Evolutionary conservation across 2,797 vertebrate genomes (phyloP).

Genomic region (Fistularia commersonii): DNA sequence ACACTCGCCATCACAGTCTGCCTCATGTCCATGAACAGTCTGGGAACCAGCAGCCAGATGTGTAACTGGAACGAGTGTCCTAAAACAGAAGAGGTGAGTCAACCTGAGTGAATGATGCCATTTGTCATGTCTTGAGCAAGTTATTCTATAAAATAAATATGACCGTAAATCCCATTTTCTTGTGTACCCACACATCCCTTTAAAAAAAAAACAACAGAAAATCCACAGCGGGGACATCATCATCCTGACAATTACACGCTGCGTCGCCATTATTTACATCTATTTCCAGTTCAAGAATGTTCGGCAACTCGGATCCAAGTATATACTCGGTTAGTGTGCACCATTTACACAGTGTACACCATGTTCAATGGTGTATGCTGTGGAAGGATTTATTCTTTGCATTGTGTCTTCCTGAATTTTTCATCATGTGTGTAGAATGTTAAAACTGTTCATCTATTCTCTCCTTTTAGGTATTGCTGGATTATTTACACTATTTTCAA

Average conservation of each 20-base stretch:
- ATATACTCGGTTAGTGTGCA: slow-evolving; percentile 86
- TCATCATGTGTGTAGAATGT: background rate
- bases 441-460: background rate
- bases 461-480: slow-evolving; percentile 86
- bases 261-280: slow-evolving; percentile 95
- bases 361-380: background rate
- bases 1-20: slow-evolving; percentile 92
- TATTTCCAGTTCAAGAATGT: slow-evolving; percentile 98
- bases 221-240: slow-evolving; percentile 90
- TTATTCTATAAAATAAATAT: too few species aligned
- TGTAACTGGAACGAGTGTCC: slow-evolving; percentile 94
- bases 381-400: too few species aligned
- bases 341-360: too few species aligned
- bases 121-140: background rate
- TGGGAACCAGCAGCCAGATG: slow-evolving; percentile 85
- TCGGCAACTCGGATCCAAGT: slow-evolving; percentile 94
- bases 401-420: too few species aligned
- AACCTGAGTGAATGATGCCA: background rate
- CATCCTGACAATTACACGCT: slow-evolving; percentile 91
- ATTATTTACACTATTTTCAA: slow-evolving; percentile 97
- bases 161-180: too few species aligned
- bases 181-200: too few species aligned
- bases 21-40: slow-evolving; percentile 97
- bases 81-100: slow-evolving; percentile 87
- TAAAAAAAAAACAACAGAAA: slow-evolving; percentile 68